Evolutionary conservation across 2,797 vertebrate species (phyloP).

Genomic region (Artibeus lituratus): DNA sequence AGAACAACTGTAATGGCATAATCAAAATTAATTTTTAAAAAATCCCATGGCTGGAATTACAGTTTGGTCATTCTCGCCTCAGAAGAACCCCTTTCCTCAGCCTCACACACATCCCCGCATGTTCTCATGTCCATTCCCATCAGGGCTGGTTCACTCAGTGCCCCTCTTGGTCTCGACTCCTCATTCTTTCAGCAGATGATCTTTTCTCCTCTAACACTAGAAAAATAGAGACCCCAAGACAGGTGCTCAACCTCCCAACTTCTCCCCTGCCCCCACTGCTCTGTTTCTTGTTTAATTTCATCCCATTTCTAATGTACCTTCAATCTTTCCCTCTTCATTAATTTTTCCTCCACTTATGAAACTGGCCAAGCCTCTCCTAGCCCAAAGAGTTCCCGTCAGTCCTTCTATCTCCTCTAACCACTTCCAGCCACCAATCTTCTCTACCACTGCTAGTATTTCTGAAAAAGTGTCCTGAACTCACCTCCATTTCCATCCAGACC

Average conservation of each 20-base stretch:
- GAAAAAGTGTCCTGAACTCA: background rate
- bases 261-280: background rate
- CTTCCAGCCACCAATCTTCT: background rate
- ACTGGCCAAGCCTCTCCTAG: background rate
- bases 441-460: background rate
- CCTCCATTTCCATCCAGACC: background rate
- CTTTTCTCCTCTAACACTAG: background rate
- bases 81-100: background rate
- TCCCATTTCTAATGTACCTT: background rate
- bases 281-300: background rate
- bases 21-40: too few species aligned
- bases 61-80: background rate
- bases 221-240: background rate
- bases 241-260: background rate
- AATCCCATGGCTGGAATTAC: background rate
- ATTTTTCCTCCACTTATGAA: background rate
- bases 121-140: background rate
- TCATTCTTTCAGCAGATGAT: background rate
- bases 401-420: background rate
- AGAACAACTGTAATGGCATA: too few species aligned
- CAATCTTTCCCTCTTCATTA: background rate
- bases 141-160: background rate
- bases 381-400: background rate
- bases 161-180: background rate
- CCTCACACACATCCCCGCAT: background rate